Percentiles rank a stretch among this genome's conserved stretches.
These are phyloP conservation scores for Ambastaia sidthimunki DNA, from an alignment of 2,797 vertebrate genomes.

Conservation along the genomic window DNA sequence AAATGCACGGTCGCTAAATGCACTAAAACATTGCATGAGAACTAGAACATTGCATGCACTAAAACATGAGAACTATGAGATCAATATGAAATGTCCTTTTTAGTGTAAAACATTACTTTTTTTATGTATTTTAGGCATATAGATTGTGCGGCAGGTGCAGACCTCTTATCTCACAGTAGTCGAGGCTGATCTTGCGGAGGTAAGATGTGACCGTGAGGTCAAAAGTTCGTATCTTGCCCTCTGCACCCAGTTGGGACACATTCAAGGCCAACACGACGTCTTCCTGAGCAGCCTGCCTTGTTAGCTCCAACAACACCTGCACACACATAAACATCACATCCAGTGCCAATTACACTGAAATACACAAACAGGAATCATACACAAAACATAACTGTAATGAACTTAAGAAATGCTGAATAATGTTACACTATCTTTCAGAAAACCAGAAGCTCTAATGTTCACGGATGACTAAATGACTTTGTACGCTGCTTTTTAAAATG, in stretches of 20 bases:
- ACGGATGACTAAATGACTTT: background rate
- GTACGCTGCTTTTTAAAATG: background rate
- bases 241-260: conserved; percentile 86
- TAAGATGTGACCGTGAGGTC: conserved; percentile 84
- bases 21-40: background rate
- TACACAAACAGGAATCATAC: conserved; percentile 18
- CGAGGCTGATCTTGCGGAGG: conserved; percentile 85
- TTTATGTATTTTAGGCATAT: background rate
- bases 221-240: conserved; percentile 84
- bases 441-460: too few species aligned
- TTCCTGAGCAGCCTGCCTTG: conserved; percentile 82
- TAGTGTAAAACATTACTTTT: background rate
- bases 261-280: conserved; percentile 83
- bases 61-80: background rate
- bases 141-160: conserved; percentile 22
- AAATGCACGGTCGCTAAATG: background rate
- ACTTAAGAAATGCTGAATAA: background rate
- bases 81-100: too few species aligned
- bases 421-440: background rate
- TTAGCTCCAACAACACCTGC: conserved; percentile 91
- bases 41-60: background rate
- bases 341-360: conserved; percentile 8
- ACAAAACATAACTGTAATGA: background rate
- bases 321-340: conserved; percentile 43
- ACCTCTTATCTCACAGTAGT: conserved; percentile 88